Conservation (phyloP, 2,113 vertebrate species). For the Psilopsiagon aurifrons region DNA sequence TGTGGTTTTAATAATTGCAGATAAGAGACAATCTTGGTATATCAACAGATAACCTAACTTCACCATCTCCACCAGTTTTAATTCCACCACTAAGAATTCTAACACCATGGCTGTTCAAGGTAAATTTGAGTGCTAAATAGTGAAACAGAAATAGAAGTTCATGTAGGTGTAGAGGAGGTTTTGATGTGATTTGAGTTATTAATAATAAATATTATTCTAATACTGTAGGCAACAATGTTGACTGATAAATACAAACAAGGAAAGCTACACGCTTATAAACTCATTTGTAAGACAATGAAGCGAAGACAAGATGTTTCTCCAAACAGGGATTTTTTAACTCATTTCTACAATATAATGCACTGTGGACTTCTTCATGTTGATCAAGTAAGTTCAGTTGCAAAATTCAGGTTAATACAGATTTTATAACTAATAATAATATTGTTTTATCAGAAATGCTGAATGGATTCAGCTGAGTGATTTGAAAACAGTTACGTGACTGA, state of each 20-base stretch:
- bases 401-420: neutral
- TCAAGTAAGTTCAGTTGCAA: constrained; percentile 82
- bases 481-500: neutral
- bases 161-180: neutral
- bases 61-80: constrained; percentile 92
- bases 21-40: constrained; percentile 99
- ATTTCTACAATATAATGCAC: constrained; percentile 99
- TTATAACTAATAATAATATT: neutral
- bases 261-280: constrained; percentile 96
- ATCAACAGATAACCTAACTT: constrained; percentile 94
- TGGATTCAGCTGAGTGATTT: neutral
- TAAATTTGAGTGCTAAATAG: constrained; percentile 53
- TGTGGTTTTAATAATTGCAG: constrained; percentile 77
- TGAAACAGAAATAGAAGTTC: neutral
- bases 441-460: neutral
- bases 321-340: constrained; percentile 95
- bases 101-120: constrained; percentile 99
- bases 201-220: constrained; percentile 42
- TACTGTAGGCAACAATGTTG: constrained; percentile 93
- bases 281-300: constrained; percentile 99
- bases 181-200: neutral
- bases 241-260: constrained; percentile 97
- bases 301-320: constrained; percentile 97
- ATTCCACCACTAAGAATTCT: constrained; percentile 97
- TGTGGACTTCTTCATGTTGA: constrained; percentile 95